These are phyloP conservation scores for Dendrolimus pini DNA, from an alignment of 2,888 invertebrate species.

Conservation along the genomic window DNA sequence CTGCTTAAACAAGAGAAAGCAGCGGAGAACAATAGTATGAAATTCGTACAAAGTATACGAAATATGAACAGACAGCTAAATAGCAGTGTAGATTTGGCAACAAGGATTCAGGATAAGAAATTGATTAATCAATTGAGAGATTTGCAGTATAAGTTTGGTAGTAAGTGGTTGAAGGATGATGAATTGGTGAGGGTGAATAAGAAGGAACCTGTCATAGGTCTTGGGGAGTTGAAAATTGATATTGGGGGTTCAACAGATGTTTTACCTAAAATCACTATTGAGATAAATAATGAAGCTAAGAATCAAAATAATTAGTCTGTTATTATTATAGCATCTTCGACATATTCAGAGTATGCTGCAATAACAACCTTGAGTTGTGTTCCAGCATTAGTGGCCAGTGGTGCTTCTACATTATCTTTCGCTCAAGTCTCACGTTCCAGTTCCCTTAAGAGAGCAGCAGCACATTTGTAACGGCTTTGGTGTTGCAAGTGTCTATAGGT, in stretches of 20 bases:
- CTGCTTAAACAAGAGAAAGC: slow-evolving; percentile 13
- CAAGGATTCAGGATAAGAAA: slow-evolving; percentile 35
- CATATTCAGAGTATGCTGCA: too few relatives aligned
- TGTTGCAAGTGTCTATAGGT: too few relatives aligned
- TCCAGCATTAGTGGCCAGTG: too few relatives aligned
- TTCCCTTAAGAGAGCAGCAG: too few relatives aligned
- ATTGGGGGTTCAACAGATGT: slow-evolving; percentile 23
- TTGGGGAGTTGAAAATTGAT: slow-evolving; percentile 38
- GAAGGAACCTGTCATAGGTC: slow-evolving; percentile 15
- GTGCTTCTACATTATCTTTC: too few relatives aligned
- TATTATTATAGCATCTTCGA: background rate
- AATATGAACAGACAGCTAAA: slow-evolving; percentile 26
- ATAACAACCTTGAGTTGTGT: too few relatives aligned
- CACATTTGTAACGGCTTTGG: too few relatives aligned
- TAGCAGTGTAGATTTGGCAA: slow-evolving; percentile 9
- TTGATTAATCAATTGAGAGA: slow-evolving; percentile 41
- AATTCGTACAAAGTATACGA: slow-evolving; percentile 32
- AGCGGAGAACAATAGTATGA: slow-evolving; percentile 17
- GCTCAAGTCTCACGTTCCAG: too few relatives aligned
- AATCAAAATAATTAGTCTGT: background rate
- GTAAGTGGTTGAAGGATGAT: slow-evolving; percentile 30
- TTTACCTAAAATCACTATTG: slow-evolving; percentile 34
- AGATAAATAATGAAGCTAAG: slow-evolving; percentile 18
- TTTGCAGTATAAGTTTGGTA: slow-evolving; percentile 32
- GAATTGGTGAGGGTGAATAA: slow-evolving; percentile 31